A percentile compares a stretch with the other conserved stretches of the same genome.
phyloP scores from a whole-genome alignment of 2,113 vertebrate genomes.

The Nyctibius bracteatus region DNA sequence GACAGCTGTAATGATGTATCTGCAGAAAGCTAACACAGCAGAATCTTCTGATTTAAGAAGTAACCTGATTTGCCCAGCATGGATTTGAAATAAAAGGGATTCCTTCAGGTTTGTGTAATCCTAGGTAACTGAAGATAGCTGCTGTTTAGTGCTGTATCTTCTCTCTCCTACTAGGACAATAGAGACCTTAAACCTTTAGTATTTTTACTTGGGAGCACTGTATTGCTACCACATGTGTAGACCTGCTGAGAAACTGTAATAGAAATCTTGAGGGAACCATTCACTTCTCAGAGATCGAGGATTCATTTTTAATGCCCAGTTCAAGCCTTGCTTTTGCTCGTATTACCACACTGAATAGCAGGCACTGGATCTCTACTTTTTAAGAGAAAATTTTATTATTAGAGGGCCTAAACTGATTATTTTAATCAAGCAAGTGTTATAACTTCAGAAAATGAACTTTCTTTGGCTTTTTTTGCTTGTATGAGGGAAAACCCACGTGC shows the following conservation, averaged over 20 bases:
- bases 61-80: not conserved
- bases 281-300: not conserved
- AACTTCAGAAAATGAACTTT: not conserved
- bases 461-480: not conserved
- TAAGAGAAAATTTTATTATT: not conserved
- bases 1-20: not conserved
- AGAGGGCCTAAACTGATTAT: not conserved
- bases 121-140: not conserved
- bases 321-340: not conserved
- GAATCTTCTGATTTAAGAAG: not conserved
- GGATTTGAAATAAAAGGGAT: slow-evolving; percentile 3
- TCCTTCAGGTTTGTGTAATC: not conserved
- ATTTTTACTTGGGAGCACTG: slow-evolving; percentile 12
- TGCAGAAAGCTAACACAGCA: not conserved
- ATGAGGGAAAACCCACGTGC: not conserved
- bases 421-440: not conserved
- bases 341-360: not conserved
- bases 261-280: not conserved
- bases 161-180: not conserved
- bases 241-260: slow-evolving; percentile 28
- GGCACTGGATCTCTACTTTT: not conserved
- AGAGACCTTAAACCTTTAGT: not conserved
- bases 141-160: not conserved
- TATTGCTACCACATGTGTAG: not conserved
- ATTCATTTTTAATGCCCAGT: not conserved